Conservation (phyloP, 2,797 vertebrate genomes). For the Lagocephalus sceleratus region DNA sequence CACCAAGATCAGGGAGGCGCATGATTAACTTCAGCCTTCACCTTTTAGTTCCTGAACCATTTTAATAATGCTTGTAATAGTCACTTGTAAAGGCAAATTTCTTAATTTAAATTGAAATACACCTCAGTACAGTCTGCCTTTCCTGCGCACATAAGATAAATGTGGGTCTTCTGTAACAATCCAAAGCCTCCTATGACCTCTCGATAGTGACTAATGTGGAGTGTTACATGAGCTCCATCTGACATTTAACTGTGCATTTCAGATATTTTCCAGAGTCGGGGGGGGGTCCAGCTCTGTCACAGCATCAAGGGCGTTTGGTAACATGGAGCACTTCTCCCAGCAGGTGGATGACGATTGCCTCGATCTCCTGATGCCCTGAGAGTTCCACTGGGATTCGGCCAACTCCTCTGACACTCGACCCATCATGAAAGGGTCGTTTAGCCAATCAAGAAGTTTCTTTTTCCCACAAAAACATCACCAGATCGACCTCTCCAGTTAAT, state of each 20-base stretch:
- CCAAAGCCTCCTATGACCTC: conserved; percentile 1
- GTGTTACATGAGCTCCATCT: not conserved
- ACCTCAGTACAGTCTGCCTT: not conserved
- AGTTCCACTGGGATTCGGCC: no score
- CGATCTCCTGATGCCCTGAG: no score
- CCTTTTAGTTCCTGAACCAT: not conserved
- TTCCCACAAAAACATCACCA: no score
- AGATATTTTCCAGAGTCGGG: not conserved
- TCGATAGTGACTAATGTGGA: not conserved
- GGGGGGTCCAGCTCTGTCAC: not conserved
- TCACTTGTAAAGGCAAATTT: not conserved
- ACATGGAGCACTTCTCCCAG: no score
- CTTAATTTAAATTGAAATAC: not conserved
- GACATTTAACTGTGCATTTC: conserved; percentile 7
- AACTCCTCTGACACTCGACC: no score
- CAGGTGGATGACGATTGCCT: no score
- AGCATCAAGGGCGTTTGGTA: no score
- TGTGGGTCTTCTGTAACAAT: not conserved
- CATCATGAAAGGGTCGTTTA: no score
- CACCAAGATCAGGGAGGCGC: no score
- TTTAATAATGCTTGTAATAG: not conserved
- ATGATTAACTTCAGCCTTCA: no score
- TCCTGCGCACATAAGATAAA: not conserved
- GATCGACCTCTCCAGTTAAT: no score
- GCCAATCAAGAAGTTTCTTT: no score